Base-by-base conservation (phyloP, 2,888 invertebrate genomes). In the Eilema griseolum region DNA sequence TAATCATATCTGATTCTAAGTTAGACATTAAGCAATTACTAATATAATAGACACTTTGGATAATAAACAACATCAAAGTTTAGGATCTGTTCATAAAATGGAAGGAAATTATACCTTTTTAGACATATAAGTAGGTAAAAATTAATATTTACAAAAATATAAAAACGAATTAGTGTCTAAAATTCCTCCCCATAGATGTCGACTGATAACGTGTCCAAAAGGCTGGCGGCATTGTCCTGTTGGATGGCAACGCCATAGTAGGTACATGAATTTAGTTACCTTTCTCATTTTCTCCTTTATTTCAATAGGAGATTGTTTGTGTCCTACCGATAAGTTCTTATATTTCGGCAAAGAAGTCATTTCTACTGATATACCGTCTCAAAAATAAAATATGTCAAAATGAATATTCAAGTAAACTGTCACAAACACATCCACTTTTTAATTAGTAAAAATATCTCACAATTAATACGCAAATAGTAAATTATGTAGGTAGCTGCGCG, bases 221-320 rank as follows among this genome's bases (percentile, higher is more conserved):
- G n/a, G n/a, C n/a, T n/a, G n/a, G n/a, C n/a, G n/a, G n/a, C n/a
- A n/a, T n/a, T n/a, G n/a, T n/a, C n/a, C n/a, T n/a, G n/a, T n/a
- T n/a, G n/a, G n/a, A n/a, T n/a, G n/a, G n/a, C n/a, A n/a, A n/a
- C n/a, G n/a, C n/a, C n/a, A n/a, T n/a, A 1, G 52, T 10, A n/a
- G 52, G 52, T 33, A 63, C 31, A 23, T 24, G 26, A 37, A 24
- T 24, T 33, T 3, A 46, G 23, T 65, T 85, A 93, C 95, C 90
- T 93, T 94, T 81, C 95, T 88, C 85, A 95, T 86, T 87, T 93
- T 94, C 72, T 93, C 94, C 79, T 94, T 95, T 59, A 95, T 71
- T 80, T 94, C 93, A 71, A 90, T 83, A 7, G 94, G 95, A 5
- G 95, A 94, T 67, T 90, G 91, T 74, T 86, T 90, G 31, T 87